Evolutionary conservation across 2,797 vertebrate genomes (phyloP).

Genomic region (Fringilla coelebs): DNA sequence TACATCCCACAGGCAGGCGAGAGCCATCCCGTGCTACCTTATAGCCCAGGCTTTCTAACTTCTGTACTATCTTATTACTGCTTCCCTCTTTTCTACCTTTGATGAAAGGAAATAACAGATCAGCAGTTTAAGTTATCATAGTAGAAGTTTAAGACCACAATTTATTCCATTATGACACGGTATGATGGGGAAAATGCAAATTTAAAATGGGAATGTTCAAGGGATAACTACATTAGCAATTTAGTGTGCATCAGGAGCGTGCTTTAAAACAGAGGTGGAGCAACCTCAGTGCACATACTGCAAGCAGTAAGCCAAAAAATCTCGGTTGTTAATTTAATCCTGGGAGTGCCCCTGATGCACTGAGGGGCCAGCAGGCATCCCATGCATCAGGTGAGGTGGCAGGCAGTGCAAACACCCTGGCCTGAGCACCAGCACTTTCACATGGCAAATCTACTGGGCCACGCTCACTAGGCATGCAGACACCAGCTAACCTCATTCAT

Average conservation of each 20-base stretch:
- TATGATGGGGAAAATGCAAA: neutral
- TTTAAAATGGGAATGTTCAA: neutral
- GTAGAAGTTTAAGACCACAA: neutral
- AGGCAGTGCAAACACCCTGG: rapidly evolving
- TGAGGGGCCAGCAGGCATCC: neutral
- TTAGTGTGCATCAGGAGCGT: rapidly evolving
- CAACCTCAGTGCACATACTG: neutral
- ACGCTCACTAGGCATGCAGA: rapidly evolving
- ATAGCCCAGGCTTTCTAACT: neutral
- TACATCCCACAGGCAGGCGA: rapidly evolving
- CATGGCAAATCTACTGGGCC: neutral
- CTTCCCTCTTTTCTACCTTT: neutral
- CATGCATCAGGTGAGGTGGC: rapidly evolving
- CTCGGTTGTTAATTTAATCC: too few relatives aligned
- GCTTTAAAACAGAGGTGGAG: neutral
- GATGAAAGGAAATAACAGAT: neutral
- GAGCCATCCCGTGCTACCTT: rapidly evolving
- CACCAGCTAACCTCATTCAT: neutral
- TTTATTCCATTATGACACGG: rapidly evolving
- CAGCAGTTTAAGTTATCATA: neutral
- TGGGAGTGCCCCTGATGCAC: rapidly evolving
- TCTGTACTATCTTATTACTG: neutral
- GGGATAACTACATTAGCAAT: neutral
- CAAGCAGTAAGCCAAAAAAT: neutral
- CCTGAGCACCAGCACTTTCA: neutral